Base-by-base conservation (phyloP, 64 coral and sea anemone genomes). In the Stylophora pistillata region DNA sequence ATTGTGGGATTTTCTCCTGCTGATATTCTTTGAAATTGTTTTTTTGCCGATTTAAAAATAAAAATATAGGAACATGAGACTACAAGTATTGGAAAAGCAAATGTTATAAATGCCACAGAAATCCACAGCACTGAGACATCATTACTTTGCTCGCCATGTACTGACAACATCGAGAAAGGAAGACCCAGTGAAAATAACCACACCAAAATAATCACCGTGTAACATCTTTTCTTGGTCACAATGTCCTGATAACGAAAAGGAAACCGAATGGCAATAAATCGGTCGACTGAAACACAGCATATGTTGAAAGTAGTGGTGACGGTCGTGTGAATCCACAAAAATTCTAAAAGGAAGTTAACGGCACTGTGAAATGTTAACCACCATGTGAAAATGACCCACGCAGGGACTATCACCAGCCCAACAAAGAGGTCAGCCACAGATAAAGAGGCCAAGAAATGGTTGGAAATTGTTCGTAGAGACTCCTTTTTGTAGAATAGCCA, bases 241-340 rank as follows among this genome's bases (percentile, higher is more conserved):
- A 82, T 64, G 14, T 25, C 31, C 37, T 71, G 33, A 54, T 85
- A 85, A 32, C 61, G 82, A 11, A 85, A 52, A 52, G 82, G 82
- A 85, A 69, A 69, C 18, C 23, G 33, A 66, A 85, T 55, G 29
- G 82, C 63, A 26, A 85, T 85, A 69, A 66, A 85, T 7, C 82
- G 63, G 60, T 85, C 82, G 1, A 85, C 64, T 15, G 61, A 70
- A 30, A 85, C 64, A 14, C 61, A 54, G n/a, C 61, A 85, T 33
- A 85, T 53, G 82, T 64, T 85, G 21, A 85, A 54, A 2, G 62
- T 70, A 25, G 82, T 85, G 20, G 27, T 17, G 7, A 54, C 53
- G 20, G 69, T 70, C 71, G 69, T n/a, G 60, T 70, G 61, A 27
- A 64, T 7, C 37, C 37, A 47, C 37, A 47, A 47, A 7, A 3